Conservation (phyloP, 2,888 invertebrate genomes). For the Diabrotica balteata region DNA sequence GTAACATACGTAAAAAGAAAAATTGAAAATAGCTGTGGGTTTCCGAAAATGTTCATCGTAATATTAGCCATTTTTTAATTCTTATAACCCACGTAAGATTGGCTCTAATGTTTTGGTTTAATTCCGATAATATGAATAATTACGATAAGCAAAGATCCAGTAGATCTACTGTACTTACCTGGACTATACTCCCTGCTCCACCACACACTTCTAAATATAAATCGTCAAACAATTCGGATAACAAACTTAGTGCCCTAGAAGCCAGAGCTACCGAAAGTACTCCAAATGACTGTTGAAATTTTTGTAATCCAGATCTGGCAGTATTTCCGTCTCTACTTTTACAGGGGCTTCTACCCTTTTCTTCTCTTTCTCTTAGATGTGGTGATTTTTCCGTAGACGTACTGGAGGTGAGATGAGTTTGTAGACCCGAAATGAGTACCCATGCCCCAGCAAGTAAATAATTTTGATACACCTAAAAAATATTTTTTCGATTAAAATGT, state of each 20-base stretch:
- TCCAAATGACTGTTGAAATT: constrained; percentile 87
- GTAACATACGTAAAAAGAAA: no score
- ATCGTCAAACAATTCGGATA: constrained; percentile 77
- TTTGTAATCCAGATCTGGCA: constrained; percentile 71
- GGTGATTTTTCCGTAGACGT: constrained; percentile 60
- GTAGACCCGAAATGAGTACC: constrained; percentile 86
- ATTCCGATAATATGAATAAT: no score
- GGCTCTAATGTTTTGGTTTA: no score
- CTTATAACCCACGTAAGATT: no score
- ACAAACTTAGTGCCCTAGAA: constrained; percentile 80
- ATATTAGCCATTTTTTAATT: no score
- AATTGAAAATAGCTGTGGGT: no score
- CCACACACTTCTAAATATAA: constrained; percentile 74
- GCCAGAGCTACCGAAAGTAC: constrained; percentile 90
- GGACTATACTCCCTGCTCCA: constrained; percentile 50
- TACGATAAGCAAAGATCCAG: not conserved
- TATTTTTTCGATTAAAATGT: constrained; percentile 9
- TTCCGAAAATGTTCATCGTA: no score
- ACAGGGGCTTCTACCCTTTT: constrained; percentile 68
- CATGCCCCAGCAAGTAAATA: constrained; percentile 88
- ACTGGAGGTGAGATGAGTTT: constrained; percentile 77
- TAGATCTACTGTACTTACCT: constrained; percentile 37
- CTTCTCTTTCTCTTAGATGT: constrained; percentile 61
- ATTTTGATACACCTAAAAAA: constrained; percentile 80
- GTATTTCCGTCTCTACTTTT: constrained; percentile 66